phyloP scores from a whole-genome alignment of 2,888 invertebrate genomes.

The Luperina nickerlii region DNA sequence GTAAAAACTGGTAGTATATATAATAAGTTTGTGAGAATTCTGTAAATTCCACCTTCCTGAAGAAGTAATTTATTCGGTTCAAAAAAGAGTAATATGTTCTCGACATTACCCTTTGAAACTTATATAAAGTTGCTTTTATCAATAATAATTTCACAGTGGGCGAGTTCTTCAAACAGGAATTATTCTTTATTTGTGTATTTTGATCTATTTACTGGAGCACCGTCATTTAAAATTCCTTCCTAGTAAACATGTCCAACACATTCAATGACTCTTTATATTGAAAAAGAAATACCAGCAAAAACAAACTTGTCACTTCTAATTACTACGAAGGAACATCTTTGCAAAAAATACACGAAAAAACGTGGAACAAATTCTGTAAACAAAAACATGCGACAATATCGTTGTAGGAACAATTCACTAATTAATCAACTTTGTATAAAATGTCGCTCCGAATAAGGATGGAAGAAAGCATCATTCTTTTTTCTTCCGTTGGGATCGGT shows the following conservation, averaged over 20 bases:
- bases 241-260: background rate
- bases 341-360: constrained; percentile 18
- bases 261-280: background rate
- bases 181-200: background rate
- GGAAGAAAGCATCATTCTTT: constrained; percentile 55
- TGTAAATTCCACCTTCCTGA: background rate
- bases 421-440: constrained; percentile 66
- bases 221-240: background rate
- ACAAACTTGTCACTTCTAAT: constrained; percentile 31
- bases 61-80: background rate
- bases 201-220: background rate
- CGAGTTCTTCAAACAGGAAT: background rate
- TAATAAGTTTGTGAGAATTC: background rate
- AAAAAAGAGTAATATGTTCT: background rate
- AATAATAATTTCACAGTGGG: background rate
- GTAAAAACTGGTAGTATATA: background rate
- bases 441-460: constrained; percentile 49
- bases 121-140: background rate
- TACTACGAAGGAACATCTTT: constrained; percentile 15
- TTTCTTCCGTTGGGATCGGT: constrained; percentile 29
- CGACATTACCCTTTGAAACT: background rate
- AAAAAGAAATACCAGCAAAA: constrained; percentile 4
- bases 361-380: constrained; percentile 29
- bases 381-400: constrained; percentile 54
- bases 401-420: constrained; percentile 52